These are phyloP conservation scores for Oryzias woworae DNA, from an alignment of 2,113 vertebrate genomes.

Conservation along the genomic window DNA sequence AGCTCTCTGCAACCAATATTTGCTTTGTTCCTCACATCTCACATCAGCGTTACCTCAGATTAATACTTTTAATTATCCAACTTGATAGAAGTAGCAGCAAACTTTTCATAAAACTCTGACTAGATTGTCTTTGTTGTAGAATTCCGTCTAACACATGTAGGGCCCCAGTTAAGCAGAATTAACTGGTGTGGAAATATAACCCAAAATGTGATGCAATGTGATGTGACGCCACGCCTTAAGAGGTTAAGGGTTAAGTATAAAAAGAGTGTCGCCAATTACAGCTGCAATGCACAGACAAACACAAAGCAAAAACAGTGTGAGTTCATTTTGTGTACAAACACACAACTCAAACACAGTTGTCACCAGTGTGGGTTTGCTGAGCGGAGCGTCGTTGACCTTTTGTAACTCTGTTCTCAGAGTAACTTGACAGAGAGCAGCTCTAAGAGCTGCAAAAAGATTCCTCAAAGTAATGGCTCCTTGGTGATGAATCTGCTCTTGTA, in stretches of 20 bases:
- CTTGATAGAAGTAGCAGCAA: too few relatives aligned
- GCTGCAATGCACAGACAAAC: neutral
- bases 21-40: conserved; percentile 5
- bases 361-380: conserved; percentile 32
- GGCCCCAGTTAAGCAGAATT: too few relatives aligned
- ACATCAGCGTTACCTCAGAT: too few relatives aligned
- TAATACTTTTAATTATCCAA: too few relatives aligned
- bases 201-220: too few relatives aligned
- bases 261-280: too few relatives aligned
- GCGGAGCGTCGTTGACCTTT: conserved; percentile 24
- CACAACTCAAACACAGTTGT: conserved; percentile 36
- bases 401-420: conserved; percentile 40
- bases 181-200: too few relatives aligned
- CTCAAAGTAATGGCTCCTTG: conserved; percentile 1
- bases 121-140: too few relatives aligned
- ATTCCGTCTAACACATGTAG: too few relatives aligned
- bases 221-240: too few relatives aligned
- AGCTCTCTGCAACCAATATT: conserved; percentile 8
- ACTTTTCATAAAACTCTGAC: too few relatives aligned
- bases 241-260: too few relatives aligned
- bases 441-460: conserved; percentile 22
- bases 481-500: conserved; percentile 8
- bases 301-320: neutral
- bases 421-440: conserved; percentile 58
- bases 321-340: conserved; percentile 3